These are phyloP conservation scores for Synanthedon andrenaeformis DNA, from an alignment of 2,888 invertebrate genomes.

Conservation along the genomic window DNA sequence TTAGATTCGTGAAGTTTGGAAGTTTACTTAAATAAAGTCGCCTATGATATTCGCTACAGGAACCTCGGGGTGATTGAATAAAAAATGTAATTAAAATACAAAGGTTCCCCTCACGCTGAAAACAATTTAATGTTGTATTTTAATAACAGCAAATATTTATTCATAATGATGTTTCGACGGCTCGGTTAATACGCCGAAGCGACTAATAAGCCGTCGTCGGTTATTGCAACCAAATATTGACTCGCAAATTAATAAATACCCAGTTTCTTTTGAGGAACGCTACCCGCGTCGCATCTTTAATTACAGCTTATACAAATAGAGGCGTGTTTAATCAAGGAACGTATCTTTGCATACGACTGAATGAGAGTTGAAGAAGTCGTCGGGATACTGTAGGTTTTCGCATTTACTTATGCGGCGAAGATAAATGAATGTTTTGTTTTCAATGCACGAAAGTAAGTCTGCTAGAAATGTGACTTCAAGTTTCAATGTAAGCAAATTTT, in stretches of 20 bases:
- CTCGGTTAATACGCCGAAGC: slow-evolving; percentile 8
- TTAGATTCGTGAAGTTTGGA: slow-evolving; percentile 57
- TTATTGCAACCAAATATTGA: slow-evolving; percentile 65
- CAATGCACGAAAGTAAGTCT: not conserved
- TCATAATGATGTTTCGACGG: not conserved
- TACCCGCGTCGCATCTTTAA: slow-evolving; percentile 52
- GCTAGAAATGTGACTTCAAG: no score
- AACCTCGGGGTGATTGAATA: no score
- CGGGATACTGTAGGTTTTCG: slow-evolving; percentile 49
- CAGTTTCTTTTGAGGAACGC: slow-evolving; percentile 56
- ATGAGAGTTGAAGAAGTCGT: slow-evolving; percentile 60
- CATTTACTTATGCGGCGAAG: slow-evolving; percentile 37
- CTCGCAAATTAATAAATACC: slow-evolving; percentile 60
- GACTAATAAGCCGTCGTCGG: slow-evolving; percentile 32
- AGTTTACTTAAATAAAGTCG: slow-evolving; percentile 43
- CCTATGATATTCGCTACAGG: not conserved
- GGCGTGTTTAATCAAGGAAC: slow-evolving; percentile 51
- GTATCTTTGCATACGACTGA: slow-evolving; percentile 57
- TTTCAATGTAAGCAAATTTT: no score
- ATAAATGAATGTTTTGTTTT: slow-evolving; percentile 30
- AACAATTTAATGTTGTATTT: no score
- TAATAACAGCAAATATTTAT: not conserved
- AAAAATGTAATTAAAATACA: no score
- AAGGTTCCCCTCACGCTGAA: no score
- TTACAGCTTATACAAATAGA: slow-evolving; percentile 53